Conservation (phyloP, 2,113 vertebrate genomes). For the Tachuris rubrigastra region DNA sequence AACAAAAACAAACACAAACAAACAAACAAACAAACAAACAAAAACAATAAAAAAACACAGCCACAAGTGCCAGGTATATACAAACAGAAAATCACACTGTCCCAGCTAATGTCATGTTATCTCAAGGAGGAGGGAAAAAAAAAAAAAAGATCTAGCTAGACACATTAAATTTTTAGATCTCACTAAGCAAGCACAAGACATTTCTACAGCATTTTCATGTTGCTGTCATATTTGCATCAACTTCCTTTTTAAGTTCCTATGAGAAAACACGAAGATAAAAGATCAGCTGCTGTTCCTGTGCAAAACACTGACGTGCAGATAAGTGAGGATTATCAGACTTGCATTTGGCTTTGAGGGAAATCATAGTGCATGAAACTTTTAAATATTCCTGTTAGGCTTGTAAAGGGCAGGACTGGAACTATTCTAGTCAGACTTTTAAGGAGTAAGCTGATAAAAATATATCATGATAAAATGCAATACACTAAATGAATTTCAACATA, state of each 20-base stretch:
- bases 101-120: neutral
- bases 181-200: neutral
- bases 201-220: neutral
- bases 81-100: neutral
- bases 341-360: neutral
- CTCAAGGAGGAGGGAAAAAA: neutral
- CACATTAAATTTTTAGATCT: neutral
- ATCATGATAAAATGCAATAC: neutral
- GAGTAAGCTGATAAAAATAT: neutral
- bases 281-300: neutral
- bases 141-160: neutral
- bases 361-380: neutral
- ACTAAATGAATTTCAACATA: neutral
- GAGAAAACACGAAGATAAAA: neutral
- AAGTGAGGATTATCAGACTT: neutral
- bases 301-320: neutral
- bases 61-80: neutral
- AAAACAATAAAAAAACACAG: neutral
- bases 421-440: neutral
- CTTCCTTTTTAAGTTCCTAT: neutral
- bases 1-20: neutral
- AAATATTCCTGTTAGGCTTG: neutral
- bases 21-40: neutral
- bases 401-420: neutral
- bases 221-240: neutral